phyloP scores from a whole-genome alignment of 2,888 invertebrate genomes.

The Acronicta alni region DNA sequence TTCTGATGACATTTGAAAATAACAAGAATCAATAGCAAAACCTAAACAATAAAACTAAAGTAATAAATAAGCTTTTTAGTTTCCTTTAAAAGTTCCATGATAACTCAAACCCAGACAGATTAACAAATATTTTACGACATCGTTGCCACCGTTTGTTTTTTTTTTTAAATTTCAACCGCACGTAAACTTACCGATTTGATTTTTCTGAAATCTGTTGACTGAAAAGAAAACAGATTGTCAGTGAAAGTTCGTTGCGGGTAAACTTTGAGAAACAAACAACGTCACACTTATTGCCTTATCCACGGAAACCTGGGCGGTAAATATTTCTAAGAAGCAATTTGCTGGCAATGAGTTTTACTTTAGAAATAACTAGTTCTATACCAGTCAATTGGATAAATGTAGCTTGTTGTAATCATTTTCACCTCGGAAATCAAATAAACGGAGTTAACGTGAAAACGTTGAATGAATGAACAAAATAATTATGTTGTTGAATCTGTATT shows the following conservation, averaged over 20 bases:
- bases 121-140: constrained; percentile 4
- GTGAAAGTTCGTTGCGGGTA: neutral
- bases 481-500: too few relatives aligned
- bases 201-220: neutral
- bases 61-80: constrained; percentile 19
- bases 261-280: constrained; percentile 15
- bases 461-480: neutral
- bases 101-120: constrained; percentile 5
- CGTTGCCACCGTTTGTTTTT: neutral
- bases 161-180: neutral
- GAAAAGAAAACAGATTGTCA: neutral
- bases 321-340: constrained; percentile 13
- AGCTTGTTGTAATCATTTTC: neutral
- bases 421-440: neutral
- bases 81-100: constrained; percentile 11
- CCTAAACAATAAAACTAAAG: constrained; percentile 15
- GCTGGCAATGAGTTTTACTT: constrained; percentile 10
- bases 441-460: neutral
- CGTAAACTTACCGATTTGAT: neutral
- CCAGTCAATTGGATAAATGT: neutral
- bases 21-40: constrained; percentile 3
- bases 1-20: constrained; percentile 7
- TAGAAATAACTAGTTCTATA: constrained; percentile 15
- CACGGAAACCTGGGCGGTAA: constrained; percentile 3
- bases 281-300: neutral